These are phyloP conservation scores for Glandiceps talaboti DNA, from an alignment of 53 echinoderm and acorn worm species.

Conservation along the genomic window DNA sequence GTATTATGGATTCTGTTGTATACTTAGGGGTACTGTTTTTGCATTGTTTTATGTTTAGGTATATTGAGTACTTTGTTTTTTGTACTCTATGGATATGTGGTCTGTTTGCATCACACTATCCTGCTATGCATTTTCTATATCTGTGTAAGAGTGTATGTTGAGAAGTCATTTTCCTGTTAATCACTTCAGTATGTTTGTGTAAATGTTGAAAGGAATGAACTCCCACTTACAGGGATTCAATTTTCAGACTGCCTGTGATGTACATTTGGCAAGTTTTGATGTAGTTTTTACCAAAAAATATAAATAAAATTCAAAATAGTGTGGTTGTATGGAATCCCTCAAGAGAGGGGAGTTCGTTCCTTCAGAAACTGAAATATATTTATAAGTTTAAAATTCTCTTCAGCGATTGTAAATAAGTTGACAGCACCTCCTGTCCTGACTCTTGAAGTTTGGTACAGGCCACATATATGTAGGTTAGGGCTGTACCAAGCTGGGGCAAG, in stretches of 20 bases:
- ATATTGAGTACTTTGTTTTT: too few relatives aligned
- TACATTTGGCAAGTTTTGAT: background rate
- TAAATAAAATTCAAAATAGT: too few relatives aligned
- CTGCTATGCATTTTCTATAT: too few relatives aligned
- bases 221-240: background rate
- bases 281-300: background rate
- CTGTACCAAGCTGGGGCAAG: background rate
- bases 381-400: too few relatives aligned
- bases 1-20: too few relatives aligned
- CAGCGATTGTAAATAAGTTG: background rate
- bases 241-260: background rate
- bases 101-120: too few relatives aligned
- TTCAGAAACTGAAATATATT: background rate
- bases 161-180: background rate
- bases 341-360: background rate
- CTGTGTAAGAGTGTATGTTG: too few relatives aligned
- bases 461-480: background rate
- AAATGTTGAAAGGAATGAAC: background rate
- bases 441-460: background rate
- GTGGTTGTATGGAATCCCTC: background rate
- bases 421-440: background rate
- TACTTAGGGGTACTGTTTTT: too few relatives aligned
- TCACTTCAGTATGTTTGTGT: background rate
- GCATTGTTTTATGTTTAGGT: too few relatives aligned
- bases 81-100: too few relatives aligned